phyloP scores from a whole-genome alignment of 2,797 vertebrate genomes.

The Thamnophis elegans region DNA sequence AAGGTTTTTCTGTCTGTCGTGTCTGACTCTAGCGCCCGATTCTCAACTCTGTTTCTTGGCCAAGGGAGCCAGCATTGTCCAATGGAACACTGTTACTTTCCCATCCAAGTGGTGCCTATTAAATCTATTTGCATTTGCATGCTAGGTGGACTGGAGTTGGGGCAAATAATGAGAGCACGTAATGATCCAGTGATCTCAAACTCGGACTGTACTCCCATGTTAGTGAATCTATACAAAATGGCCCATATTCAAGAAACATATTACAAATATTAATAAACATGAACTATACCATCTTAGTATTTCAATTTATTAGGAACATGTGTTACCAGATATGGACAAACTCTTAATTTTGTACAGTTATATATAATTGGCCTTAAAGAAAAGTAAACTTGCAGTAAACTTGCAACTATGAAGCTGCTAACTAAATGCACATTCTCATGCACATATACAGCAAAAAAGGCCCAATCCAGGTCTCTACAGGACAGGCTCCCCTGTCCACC shows the following conservation, averaged over 20 bases:
- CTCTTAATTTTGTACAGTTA: not conserved
- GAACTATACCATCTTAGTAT: not conserved
- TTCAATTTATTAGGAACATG: not conserved
- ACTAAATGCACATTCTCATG: too few relatives aligned
- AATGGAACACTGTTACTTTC: too few relatives aligned
- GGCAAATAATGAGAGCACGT: too few relatives aligned
- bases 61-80: too few relatives aligned
- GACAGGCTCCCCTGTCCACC: not conserved
- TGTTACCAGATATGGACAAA: not conserved
- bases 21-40: too few relatives aligned
- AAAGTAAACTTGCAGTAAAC: not conserved
- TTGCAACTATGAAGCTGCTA: not conserved
- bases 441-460: not conserved
- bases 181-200: not conserved
- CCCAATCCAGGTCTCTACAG: not conserved
- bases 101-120: too few relatives aligned
- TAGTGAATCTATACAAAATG: not conserved
- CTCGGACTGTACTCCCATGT: not conserved
- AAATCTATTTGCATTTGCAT: too few relatives aligned
- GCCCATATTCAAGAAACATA: not conserved
- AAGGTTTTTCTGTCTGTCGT: too few relatives aligned
- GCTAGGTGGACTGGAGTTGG: too few relatives aligned
- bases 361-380: not conserved
- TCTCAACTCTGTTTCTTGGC: too few relatives aligned
- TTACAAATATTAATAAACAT: not conserved